phyloP scores from a whole-genome alignment of 2,113 vertebrate genomes.

The Pygathrix nemaeus region DNA sequence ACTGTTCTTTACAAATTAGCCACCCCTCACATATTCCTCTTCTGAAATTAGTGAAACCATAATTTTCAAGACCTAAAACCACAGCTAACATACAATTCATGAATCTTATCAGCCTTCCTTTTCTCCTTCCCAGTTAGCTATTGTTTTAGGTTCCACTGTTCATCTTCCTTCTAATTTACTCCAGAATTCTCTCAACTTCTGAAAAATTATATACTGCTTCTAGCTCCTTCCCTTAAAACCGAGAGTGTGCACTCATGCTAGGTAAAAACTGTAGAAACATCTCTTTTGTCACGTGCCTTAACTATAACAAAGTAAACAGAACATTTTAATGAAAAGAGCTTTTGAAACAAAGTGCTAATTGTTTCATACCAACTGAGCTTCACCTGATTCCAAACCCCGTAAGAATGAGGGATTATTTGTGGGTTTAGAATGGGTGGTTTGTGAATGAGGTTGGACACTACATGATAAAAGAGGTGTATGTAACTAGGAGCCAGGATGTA shows the following conservation, averaged over 20 bases:
- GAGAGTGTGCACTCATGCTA: neutral
- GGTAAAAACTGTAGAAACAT: neutral
- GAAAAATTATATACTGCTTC: neutral
- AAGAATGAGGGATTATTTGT: neutral
- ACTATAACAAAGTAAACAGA: neutral
- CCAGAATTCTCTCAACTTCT: neutral
- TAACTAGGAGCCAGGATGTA: neutral
- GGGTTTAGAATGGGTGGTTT: neutral
- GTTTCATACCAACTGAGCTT: neutral
- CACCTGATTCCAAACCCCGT: neutral
- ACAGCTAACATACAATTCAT: neutral
- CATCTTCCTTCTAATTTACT: neutral
- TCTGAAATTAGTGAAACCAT: neutral
- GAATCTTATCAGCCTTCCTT: neutral
- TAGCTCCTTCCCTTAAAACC: neutral
- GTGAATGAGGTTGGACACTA: neutral
- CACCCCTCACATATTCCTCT: neutral
- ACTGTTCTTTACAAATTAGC: neutral
- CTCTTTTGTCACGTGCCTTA: neutral
- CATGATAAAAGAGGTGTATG: neutral
- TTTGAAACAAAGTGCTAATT: neutral
- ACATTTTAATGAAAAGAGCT: neutral
- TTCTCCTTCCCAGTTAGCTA: neutral
- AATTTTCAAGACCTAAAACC: neutral
- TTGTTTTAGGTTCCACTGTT: neutral